Evolutionary conservation across 2,888 invertebrate genomes (phyloP).

Genomic region (Campoplex nolae): DNA sequence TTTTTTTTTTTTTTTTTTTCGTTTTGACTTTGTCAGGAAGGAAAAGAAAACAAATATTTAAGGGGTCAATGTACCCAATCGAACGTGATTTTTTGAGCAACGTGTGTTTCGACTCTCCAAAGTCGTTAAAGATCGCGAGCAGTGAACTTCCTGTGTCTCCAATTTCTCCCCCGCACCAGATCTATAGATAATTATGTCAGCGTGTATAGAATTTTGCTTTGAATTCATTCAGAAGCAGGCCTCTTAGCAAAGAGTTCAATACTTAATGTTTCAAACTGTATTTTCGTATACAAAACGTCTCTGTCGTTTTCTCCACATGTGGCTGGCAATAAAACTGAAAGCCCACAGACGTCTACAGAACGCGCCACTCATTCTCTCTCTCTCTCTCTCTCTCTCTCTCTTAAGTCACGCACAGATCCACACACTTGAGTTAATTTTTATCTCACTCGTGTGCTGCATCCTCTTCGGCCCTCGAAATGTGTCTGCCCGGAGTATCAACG

Average conservation of each 20-base stretch:
- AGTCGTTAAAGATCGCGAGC: slow-evolving; percentile 49
- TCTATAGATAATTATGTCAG: background rate
- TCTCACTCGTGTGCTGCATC: slow-evolving; percentile 31
- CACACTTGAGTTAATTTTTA: slow-evolving; percentile 54
- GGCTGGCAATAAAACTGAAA: slow-evolving; percentile 1
- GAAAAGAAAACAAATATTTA: background rate
- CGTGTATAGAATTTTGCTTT: background rate
- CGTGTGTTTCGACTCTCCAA: slow-evolving; percentile 30
- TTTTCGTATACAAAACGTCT: slow-evolving; percentile 21
- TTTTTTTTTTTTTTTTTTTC: too few relatives aligned
- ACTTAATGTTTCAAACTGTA: slow-evolving; percentile 21
- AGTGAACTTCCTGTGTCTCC: slow-evolving; percentile 62
- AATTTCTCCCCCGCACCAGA: slow-evolving; percentile 20
- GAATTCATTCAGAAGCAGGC: slow-evolving; percentile 30
- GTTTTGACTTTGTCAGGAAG: too few relatives aligned
- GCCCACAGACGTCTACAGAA: slow-evolving; percentile 11
- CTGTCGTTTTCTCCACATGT: slow-evolving; percentile 24
- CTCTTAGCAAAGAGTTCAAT: slow-evolving; percentile 21
- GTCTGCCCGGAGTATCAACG: slow-evolving; percentile 32
- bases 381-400: slow-evolving; percentile 13
- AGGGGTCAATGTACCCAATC: background rate
- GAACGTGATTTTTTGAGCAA: slow-evolving; percentile 10
- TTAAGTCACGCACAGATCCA: slow-evolving; percentile 40
- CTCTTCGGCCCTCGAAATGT: slow-evolving; percentile 52
- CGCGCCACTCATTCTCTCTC: background rate